Evolutionary conservation across 1,140 invertebrate species (phyloP), one percentile per base, ranked within the genome.

Genomic region (Steinernema khuongi): DNA sequence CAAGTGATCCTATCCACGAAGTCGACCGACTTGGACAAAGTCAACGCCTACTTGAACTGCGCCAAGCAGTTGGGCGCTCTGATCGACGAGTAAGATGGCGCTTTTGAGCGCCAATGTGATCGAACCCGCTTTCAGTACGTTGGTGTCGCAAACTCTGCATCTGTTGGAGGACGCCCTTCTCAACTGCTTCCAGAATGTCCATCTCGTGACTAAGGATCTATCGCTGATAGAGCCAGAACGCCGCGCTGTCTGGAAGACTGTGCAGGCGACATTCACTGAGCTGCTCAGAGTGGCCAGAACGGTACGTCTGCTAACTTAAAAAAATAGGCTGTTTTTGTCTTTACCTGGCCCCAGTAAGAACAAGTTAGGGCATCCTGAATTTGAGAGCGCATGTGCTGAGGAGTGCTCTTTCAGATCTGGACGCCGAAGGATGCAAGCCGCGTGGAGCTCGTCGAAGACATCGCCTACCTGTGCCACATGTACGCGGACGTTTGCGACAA

Each of bases 101-200:
- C 31, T 43, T 31, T 33, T 68, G 26, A 19, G 44, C 0, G 66
- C 41, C 68, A 30, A 32, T 26, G 36, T 73, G 72, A 33, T 68
- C 0, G 72, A 73, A 14, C 14, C 26, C 11, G 66, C 43, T 26
- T 68, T 68, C 43, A 66, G 68, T 18, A 41, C 68, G 4, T 73
- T 68, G 66, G 68, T 73, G 32, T 60, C 50, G 50, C 67, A 73
- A 73, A 29, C 70, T 73, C 14, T 78, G n/a, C 68, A 41, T 0
- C 30, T 78, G 0, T 74, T 79, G 17, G 77, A 70, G 2, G 77
- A 78, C 29, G 66, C 78, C 4, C 68, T 78, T 0, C 41, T 79
- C 14, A 74, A 79, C 67, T 79, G 77, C 67, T 79, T 79, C 50
- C 77, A 70, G 19, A 72, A 72, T 29, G 26, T 78, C 33, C 77